Percentiles rank a stretch among this genome's conserved stretches.
phyloP scores from a whole-genome alignment of 2,888 invertebrate species.

The Chouioia cunea region DNA sequence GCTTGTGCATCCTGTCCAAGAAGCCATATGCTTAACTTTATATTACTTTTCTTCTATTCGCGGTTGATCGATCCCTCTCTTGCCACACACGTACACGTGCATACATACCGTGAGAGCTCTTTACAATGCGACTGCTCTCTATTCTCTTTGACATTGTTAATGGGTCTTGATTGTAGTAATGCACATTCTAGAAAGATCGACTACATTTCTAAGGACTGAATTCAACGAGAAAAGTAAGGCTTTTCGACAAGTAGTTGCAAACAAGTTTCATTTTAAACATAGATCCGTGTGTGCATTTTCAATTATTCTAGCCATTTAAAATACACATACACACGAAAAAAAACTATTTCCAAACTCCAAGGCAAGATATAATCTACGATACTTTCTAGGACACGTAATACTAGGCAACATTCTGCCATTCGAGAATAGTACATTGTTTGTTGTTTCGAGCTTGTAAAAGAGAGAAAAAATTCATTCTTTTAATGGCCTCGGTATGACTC shows the following conservation, averaged over 20 bases:
- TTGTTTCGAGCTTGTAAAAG: slow-evolving; percentile 29
- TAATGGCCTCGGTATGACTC: slow-evolving; percentile 38
- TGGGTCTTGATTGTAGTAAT: too few relatives aligned
- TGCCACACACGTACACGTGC: too few relatives aligned
- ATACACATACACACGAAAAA: background rate
- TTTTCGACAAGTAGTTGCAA: background rate
- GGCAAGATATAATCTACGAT: slow-evolving; percentile 44
- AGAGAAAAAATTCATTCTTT: slow-evolving; percentile 41
- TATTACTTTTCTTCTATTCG: slow-evolving; percentile 31
- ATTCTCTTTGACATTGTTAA: too few relatives aligned
- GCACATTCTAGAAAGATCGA: too few relatives aligned
- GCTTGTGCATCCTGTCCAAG: slow-evolving; percentile 45
- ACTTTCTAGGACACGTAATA: slow-evolving; percentile 41
- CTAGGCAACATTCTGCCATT: slow-evolving; percentile 4
- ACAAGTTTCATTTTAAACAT: background rate
- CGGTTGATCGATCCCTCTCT: slow-evolving; percentile 21
- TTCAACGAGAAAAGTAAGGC: too few relatives aligned
- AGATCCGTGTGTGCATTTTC: slow-evolving; percentile 19
- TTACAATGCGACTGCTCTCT: too few relatives aligned
- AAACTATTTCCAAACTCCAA: slow-evolving; percentile 37
- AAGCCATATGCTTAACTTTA: slow-evolving; percentile 39
- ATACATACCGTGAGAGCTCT: too few relatives aligned
- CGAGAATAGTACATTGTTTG: too few relatives aligned
- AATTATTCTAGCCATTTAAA: slow-evolving; percentile 23
- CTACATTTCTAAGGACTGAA: too few relatives aligned